phyloP scores from a whole-genome alignment of 2,888 invertebrate species.

The Lasius platythorax region DNA sequence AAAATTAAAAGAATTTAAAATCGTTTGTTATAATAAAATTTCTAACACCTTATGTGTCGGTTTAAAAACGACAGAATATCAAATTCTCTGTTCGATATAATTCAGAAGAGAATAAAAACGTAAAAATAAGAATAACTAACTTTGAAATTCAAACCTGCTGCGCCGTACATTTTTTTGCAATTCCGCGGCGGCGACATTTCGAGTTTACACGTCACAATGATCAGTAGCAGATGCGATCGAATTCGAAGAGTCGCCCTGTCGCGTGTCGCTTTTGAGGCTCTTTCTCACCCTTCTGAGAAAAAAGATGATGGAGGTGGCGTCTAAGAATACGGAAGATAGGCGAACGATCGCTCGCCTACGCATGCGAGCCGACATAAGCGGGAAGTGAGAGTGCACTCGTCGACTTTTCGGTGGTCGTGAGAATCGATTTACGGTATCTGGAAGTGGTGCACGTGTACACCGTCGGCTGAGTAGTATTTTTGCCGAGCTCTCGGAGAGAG shows the following conservation, averaged over 20 bases:
- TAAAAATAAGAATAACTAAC: not conserved
- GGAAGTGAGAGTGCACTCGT: slow-evolving; percentile 41
- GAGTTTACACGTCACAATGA: not conserved
- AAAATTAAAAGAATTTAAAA: not conserved
- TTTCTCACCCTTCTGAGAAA: slow-evolving; percentile 2
- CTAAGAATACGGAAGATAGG: slow-evolving; percentile 49
- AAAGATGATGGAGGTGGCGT: not conserved
- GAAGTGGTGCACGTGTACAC: slow-evolving; percentile 70
- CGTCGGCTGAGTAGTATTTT: slow-evolving; percentile 63
- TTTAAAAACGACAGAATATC: not conserved
- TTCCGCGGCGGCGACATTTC: not conserved
- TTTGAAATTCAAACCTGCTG: not conserved
- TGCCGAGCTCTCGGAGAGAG: slow-evolving; percentile 45
- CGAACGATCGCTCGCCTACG: slow-evolving; percentile 7
- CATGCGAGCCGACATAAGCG: slow-evolving; percentile 1
- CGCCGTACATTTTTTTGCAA: not conserved
- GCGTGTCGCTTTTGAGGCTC: slow-evolving; percentile 27
- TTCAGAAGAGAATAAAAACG: not conserved
- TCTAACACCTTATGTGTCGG: not conserved
- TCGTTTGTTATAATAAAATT: not conserved
- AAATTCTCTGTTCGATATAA: not conserved
- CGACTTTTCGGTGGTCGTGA: slow-evolving; percentile 67
- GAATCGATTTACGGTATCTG: slow-evolving; percentile 73
- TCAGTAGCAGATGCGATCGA: slow-evolving; percentile 35
- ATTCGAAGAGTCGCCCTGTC: slow-evolving; percentile 6